Percentiles rank a stretch among this genome's conserved stretches.
Evolutionary conservation across 2,888 invertebrate genomes (phyloP).

Genomic region (Neoscelio sp.): DNA sequence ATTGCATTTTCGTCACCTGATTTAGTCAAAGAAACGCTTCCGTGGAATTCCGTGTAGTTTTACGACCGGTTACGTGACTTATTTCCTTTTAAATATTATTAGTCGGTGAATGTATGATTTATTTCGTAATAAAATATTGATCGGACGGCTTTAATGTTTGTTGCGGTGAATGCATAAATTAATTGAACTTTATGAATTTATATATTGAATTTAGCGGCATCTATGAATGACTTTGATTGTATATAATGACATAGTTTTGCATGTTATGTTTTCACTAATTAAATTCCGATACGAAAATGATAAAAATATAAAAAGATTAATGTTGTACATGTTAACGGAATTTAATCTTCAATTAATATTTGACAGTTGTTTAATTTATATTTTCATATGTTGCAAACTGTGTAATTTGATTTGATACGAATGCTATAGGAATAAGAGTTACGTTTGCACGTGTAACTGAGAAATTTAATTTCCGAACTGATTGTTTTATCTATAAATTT

Average conservation of each 20-base stretch:
- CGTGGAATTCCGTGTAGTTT: slow-evolving; percentile 28
- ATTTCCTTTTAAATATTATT: too few species aligned
- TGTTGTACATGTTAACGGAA: neutral
- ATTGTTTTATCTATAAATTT: slow-evolving; percentile 49
- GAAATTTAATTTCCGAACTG: slow-evolving; percentile 14
- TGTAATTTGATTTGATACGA: slow-evolving; percentile 40
- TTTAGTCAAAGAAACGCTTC: slow-evolving; percentile 42
- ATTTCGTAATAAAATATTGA: too few species aligned
- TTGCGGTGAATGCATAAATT: too few species aligned
- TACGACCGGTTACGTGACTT: slow-evolving; percentile 34
- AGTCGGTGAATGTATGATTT: too few species aligned
- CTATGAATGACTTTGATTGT: slow-evolving; percentile 32
- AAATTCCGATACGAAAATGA: slow-evolving; percentile 33
- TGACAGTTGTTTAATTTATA: slow-evolving; percentile 38
- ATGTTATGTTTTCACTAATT: slow-evolving; percentile 11
- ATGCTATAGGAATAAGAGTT: slow-evolving; percentile 33
- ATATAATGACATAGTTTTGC: slow-evolving; percentile 27
- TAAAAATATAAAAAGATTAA: slow-evolving; percentile 30
- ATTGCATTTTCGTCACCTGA: slow-evolving; percentile 63
- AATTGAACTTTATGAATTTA: slow-evolving; percentile 29
- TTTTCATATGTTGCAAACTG: slow-evolving; percentile 2
- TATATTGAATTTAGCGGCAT: neutral
- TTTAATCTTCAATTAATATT: slow-evolving; percentile 25
- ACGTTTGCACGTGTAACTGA: slow-evolving; percentile 18
- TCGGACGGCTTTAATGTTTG: too few species aligned